These are phyloP conservation scores for Crossocerus cetratus DNA, from an alignment of 2,888 invertebrate species.

Conservation along the genomic window DNA sequence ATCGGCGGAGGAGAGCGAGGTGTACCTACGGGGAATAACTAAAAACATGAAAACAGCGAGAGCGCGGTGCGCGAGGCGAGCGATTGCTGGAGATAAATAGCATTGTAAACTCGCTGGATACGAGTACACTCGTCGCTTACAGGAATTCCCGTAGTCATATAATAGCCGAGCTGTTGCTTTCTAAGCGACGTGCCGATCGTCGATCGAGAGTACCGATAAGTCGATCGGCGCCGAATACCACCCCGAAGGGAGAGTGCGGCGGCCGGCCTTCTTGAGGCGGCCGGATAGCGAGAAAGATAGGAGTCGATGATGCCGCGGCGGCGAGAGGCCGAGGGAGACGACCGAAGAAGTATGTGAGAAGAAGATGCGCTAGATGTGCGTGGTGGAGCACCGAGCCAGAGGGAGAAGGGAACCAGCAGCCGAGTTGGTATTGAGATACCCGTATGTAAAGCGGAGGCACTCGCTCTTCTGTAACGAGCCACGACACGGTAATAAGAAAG, in stretches of 20 bases:
- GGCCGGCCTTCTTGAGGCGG: no score
- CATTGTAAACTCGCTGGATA: conserved; percentile 35
- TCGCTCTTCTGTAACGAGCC: conserved; percentile 63
- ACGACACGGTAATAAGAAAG: conserved; percentile 66
- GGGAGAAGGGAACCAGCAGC: conserved; percentile 33
- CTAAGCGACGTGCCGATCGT: conserved; percentile 45
- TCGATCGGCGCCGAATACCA: conserved; percentile 51
- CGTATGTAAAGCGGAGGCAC: conserved; percentile 66
- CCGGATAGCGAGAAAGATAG: neutral
- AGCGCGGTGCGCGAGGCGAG: conserved; percentile 22
- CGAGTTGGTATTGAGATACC: conserved; percentile 57
- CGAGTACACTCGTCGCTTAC: conserved; percentile 43
- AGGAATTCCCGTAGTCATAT: conserved; percentile 50
- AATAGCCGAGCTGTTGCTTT: conserved; percentile 31
- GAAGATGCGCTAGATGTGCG: conserved; percentile 22
- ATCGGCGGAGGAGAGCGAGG: conserved; percentile 12
- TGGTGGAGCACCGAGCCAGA: neutral
- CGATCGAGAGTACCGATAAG: conserved; percentile 49
- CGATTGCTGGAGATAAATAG: conserved; percentile 41
- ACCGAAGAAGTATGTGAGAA: neutral
- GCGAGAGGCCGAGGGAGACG: no score
- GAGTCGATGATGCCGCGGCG: neutral
- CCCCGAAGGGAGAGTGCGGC: conserved; percentile 23
- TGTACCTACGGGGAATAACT: conserved; percentile 33
- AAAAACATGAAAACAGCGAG: conserved; percentile 42